These are phyloP conservation scores for Caenorhabditis plicata DNA, from an alignment of 2,888 invertebrate species.

Conservation along the genomic window DNA sequence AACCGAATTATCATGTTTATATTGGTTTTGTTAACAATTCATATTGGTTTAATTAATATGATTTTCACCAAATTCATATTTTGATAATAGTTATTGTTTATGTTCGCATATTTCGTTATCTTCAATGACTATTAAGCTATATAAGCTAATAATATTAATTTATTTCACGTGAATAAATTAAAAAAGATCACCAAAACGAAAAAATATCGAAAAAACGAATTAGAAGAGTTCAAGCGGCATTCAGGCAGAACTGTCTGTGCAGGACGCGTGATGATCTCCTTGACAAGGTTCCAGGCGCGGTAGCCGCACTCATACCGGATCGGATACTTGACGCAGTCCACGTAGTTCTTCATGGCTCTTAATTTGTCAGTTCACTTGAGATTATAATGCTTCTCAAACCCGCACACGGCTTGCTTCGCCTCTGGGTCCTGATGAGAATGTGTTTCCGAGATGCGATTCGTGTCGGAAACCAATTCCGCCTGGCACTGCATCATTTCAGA, in stretches of 20 bases:
- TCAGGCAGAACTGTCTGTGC: slow-evolving; percentile 46
- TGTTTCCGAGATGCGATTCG: slow-evolving; percentile 38
- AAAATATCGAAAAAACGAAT: background rate
- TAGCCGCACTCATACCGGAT: slow-evolving; percentile 57
- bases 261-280: slow-evolving; percentile 48
- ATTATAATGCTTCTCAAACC: slow-evolving; percentile 17
- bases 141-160: too few relatives aligned
- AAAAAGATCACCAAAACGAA: too few relatives aligned
- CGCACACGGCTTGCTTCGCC: slow-evolving; percentile 46
- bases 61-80: too few relatives aligned
- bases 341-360: slow-evolving; percentile 57
- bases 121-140: too few relatives aligned
- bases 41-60: too few relatives aligned
- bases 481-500: slow-evolving; percentile 60
- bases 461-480: slow-evolving; percentile 50
- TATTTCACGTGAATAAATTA: too few relatives aligned
- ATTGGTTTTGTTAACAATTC: too few relatives aligned
- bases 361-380: slow-evolving; percentile 3
- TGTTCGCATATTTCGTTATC: too few relatives aligned
- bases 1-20: too few relatives aligned
- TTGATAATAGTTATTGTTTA: too few relatives aligned
- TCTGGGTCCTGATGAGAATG: slow-evolving; percentile 11
- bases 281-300: slow-evolving; percentile 52
- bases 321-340: slow-evolving; percentile 55
- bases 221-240: slow-evolving; percentile 42